Percentiles rank a stretch among this genome's conserved stretches.
Conservation (phyloP, 2,113 vertebrate species). For the Entomyzon cyanotis region DNA sequence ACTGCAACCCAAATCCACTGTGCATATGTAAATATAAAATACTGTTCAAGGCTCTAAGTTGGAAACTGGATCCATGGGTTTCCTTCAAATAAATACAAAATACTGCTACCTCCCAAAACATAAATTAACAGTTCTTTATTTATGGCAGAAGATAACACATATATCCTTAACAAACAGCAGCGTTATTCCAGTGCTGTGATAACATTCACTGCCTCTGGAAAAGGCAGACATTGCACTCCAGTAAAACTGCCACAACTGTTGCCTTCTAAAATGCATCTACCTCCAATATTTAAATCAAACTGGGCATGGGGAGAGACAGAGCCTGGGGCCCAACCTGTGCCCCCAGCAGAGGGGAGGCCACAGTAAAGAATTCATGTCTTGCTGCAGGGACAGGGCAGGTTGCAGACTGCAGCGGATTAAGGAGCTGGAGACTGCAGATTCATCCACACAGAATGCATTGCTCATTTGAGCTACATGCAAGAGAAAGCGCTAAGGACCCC, state of each 20-base stretch:
- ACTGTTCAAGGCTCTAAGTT: neutral
- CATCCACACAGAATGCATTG: neutral
- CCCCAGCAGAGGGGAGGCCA: neutral
- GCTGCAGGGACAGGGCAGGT: neutral
- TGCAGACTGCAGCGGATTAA: neutral
- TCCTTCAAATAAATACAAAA: slow-evolving; percentile 21
- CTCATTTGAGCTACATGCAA: neutral
- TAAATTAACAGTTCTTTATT: slow-evolving; percentile 3
- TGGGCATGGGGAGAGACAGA: neutral
- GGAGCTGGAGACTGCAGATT: neutral
- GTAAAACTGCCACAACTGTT: neutral
- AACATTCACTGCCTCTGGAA: neutral
- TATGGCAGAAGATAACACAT: neutral
- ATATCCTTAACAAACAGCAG: neutral
- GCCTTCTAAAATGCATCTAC: neutral
- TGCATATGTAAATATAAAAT: neutral
- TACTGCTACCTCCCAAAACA: slow-evolving; percentile 21
- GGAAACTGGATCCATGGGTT: neutral
- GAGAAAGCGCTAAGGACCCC: neutral
- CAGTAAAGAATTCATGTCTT: neutral
- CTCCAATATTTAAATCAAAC: neutral
- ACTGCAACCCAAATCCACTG: neutral
- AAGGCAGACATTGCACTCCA: neutral
- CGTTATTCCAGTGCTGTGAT: neutral
- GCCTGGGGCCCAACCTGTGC: neutral